Percentiles rank a stretch among this genome's conserved stretches.
These are phyloP conservation scores for Sipha flava DNA, from an alignment of 1,140 invertebrate genomes.

Conservation along the genomic window DNA sequence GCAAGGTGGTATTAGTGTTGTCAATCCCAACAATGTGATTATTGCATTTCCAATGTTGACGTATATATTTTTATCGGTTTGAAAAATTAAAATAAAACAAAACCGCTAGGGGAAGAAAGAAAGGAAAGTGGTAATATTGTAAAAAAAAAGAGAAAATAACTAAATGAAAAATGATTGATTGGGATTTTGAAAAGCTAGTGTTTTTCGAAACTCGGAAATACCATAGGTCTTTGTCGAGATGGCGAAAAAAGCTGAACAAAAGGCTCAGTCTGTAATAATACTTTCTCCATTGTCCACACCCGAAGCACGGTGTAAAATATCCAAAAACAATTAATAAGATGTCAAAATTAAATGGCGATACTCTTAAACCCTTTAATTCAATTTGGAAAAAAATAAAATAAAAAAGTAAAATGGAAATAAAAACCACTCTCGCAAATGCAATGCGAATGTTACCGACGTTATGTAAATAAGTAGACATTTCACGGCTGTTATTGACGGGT, in stretches of 20 bases:
- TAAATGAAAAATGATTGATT: neutral
- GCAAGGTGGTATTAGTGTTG: too few relatives aligned
- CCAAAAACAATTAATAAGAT: slow-evolving; percentile 20
- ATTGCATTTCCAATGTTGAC: too few relatives aligned
- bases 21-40: too few relatives aligned
- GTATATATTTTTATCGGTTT: neutral
- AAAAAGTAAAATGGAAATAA: neutral
- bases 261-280: neutral
- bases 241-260: neutral
- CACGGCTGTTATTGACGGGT: slow-evolving; percentile 19
- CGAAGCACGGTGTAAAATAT: slow-evolving; percentile 4
- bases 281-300: neutral
- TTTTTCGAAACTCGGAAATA: neutral
- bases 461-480: neutral
- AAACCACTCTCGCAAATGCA: neutral
- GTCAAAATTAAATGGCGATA: slow-evolving; percentile 11
- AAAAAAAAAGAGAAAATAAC: neutral
- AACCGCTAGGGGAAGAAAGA: neutral
- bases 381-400: neutral
- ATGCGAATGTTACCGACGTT: slow-evolving; percentile 8
- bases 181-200: neutral
- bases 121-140: neutral
- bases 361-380: slow-evolving; percentile 18
- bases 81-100: neutral
- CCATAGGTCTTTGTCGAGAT: neutral